Evolutionary conservation across 2,113 vertebrate genomes (phyloP).

Genomic region (Rhizomys pruinosus): DNA sequence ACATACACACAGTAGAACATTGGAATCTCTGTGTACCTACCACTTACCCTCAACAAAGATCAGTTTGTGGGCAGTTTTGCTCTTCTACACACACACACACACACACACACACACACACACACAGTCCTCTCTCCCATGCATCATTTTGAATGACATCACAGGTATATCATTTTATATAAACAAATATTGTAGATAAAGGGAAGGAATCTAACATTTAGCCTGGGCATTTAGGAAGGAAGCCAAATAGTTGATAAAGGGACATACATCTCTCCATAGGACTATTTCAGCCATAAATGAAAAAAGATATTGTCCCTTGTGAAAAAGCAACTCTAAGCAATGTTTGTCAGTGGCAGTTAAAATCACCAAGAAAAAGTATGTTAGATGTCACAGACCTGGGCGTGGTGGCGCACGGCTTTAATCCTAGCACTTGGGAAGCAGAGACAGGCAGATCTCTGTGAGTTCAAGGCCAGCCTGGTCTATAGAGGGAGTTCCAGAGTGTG

Average conservation of each 20-base stretch:
- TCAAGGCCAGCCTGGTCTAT: too few relatives aligned
- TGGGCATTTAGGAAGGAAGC: not conserved
- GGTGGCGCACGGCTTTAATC: too few relatives aligned
- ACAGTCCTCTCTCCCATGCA: too few relatives aligned
- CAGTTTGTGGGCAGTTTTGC: accelerated
- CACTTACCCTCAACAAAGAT: accelerated
- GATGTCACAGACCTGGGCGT: accelerated
- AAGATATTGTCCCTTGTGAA: not conserved
- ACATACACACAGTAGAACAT: accelerated
- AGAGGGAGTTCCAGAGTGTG: too few relatives aligned
- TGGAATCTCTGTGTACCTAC: accelerated
- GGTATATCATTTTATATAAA: not conserved
- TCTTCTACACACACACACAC: accelerated
- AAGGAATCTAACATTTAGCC: not conserved
- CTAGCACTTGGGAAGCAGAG: too few relatives aligned
- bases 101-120: accelerated
- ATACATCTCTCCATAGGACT: not conserved
- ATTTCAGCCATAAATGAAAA: not conserved
- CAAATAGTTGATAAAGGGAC: not conserved
- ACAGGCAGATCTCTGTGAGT: too few relatives aligned
- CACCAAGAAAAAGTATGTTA: not conserved
- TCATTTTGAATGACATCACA: not conserved
- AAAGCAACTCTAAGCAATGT: not conserved
- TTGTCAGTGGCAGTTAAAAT: accelerated
- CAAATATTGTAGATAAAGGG: not conserved